Base-by-base conservation (phyloP, 2,797 vertebrate genomes). In the Leptodactylus fallax region DNA sequence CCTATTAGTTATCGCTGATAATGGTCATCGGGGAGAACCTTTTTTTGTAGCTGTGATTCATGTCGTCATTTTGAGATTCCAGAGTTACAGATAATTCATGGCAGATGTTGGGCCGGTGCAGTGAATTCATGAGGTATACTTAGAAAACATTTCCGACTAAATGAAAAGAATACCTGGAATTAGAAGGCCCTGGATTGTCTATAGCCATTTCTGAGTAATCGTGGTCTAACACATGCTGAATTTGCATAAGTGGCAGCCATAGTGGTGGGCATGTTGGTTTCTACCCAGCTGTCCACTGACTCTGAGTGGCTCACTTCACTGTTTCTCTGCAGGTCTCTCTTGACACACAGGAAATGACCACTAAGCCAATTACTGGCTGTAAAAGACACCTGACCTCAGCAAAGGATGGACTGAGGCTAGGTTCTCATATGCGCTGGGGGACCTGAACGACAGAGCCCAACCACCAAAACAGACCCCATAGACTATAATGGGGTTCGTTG, bases 1-100 rank as follows among this genome's bases (percentile, higher is more conserved):
- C 49, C 25, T 56, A 16, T 72, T 72, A 27, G 76, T 27, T 86
- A 58, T 86, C 76, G 17, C 63, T 71, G 65, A 71, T 86, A 69
- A 25, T 87, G 87, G 90, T 86, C 89, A 82, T 87, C 19, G 88
- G 77, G 89, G 80, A 90, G 83, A 90, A 74, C 91, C 3, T 27
- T 23, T 2, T 36, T 36, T 27, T 85, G 25, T 90, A 88, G 85
- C 27, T 27, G 21, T 61, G 83, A 90, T 86, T 93, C 92, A 91
- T 94, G 91, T 93, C 90, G 89, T 90, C 85, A 89, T 94, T 94
- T 92, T 88, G 47, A 92, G 93, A 92, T 93, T 87, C 90, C 91
- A 91, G 77, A 92, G 92, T 7, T 87, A 36, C 0, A 71, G 63
- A n/a, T 90, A 92, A 94, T 91, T 87, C 90, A 93, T 94, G 93